Conservation (phyloP, 2,113 vertebrate genomes). For the Ia io region DNA sequence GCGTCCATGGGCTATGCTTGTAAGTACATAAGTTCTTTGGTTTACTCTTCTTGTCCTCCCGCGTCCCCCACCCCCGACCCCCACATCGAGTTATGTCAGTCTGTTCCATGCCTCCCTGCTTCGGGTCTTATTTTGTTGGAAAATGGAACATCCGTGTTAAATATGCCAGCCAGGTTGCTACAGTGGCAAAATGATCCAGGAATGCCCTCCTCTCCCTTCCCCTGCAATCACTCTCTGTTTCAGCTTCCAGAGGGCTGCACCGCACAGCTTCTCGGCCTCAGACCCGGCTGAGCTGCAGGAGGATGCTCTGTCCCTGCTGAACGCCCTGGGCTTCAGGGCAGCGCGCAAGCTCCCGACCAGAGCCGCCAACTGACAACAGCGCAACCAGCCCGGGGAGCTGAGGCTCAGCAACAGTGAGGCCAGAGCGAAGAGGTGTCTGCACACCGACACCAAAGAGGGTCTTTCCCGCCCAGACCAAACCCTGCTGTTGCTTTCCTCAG, state of each 20-base stretch:
- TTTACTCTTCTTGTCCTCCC: too few species aligned
- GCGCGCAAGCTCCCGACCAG: not conserved
- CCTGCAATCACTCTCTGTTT: not conserved
- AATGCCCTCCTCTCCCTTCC: not conserved
- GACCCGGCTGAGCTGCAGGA: not conserved
- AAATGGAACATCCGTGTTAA: not conserved
- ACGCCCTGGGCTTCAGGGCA: not conserved
- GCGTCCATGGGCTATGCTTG: too few species aligned
- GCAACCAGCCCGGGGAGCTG: not conserved
- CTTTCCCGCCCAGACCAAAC: not conserved
- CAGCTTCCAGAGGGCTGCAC: not conserved
- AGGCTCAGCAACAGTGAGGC: not conserved
- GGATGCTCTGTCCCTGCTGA: not conserved
- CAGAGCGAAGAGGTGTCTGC: not conserved
- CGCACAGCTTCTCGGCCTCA: not conserved
- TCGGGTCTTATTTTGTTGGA: too few species aligned
- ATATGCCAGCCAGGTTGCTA: not conserved
- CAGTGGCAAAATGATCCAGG: not conserved
- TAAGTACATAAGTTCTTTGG: too few species aligned
- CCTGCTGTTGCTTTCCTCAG: not conserved
- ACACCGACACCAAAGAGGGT: not conserved
- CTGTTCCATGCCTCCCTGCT: too few species aligned
- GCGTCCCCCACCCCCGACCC: too few species aligned
- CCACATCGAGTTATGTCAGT: too few species aligned
- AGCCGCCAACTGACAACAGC: not conserved